Conservation (phyloP, 2,888 invertebrate genomes). For the Onthophagus sagittarius region DNA sequence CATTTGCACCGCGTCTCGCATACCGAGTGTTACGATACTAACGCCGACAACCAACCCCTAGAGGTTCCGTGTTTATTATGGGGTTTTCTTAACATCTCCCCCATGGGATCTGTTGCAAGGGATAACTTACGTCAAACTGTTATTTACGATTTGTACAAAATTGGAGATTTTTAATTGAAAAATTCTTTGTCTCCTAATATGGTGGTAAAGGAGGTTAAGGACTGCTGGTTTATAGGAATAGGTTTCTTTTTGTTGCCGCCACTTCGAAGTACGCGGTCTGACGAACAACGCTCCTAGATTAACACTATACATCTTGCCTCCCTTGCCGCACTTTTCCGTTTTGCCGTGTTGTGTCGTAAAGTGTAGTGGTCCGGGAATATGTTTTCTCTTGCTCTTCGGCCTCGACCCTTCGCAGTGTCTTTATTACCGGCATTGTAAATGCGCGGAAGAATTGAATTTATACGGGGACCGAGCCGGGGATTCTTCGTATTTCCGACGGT, state of each 20-base stretch:
- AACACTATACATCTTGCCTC: conserved; percentile 9
- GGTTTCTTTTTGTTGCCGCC: neutral
- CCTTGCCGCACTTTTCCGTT: conserved; percentile 1
- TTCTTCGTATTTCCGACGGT: neutral
- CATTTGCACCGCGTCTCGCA: neutral
- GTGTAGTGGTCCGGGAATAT: neutral
- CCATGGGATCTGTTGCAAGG: neutral
- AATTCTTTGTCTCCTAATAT: neutral
- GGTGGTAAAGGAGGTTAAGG: neutral
- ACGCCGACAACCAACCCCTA: neutral
- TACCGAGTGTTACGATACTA: neutral
- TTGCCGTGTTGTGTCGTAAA: neutral
- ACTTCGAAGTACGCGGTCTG: neutral
- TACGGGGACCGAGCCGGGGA: neutral
- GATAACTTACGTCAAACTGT: neutral
- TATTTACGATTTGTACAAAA: neutral
- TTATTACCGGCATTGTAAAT: neutral
- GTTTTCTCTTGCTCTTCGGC: neutral
- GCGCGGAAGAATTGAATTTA: neutral
- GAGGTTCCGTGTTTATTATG: neutral
- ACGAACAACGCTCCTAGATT: conserved; percentile 4
- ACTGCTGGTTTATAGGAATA: conserved; percentile 6
- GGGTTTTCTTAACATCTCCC: neutral
- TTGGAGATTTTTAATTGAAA: neutral
- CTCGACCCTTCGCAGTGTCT: neutral